Percentiles rank a stretch among this genome's conserved stretches.
These are phyloP conservation scores for Nomada ruficornis DNA, from an alignment of 2,888 invertebrate species.

Conservation along the genomic window DNA sequence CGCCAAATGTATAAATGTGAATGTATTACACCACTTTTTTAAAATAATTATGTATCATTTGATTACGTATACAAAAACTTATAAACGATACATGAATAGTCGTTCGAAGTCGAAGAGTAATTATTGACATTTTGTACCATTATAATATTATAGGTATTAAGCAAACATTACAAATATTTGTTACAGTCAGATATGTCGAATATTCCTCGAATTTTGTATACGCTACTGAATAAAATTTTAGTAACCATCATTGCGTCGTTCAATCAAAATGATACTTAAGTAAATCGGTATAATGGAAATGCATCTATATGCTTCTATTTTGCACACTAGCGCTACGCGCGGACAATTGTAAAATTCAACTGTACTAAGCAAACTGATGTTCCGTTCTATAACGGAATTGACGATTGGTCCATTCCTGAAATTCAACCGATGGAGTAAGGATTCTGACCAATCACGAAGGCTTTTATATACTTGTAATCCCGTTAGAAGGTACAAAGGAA, in stretches of 20 bases:
- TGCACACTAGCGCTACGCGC: conserved; percentile 42
- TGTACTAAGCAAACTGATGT: conserved; percentile 36
- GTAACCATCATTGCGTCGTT: not conserved
- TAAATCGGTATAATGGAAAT: conserved; percentile 38
- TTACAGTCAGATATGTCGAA: not conserved
- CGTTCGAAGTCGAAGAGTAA: not conserved
- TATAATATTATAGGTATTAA: not conserved
- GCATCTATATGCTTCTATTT: conserved; percentile 27
- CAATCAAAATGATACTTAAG: conserved; percentile 19
- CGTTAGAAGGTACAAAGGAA: conserved; percentile 69
- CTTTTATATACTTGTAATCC: conserved; percentile 57
- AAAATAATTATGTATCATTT: not conserved
- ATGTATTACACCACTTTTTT: not conserved
- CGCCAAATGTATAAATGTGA: conserved; percentile 7
- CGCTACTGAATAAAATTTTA: not conserved
- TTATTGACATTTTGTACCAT: conserved; percentile 3
- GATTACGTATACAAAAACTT: not conserved
- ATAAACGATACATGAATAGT: not conserved
- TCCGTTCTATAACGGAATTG: conserved; percentile 14
- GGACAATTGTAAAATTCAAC: conserved; percentile 24
- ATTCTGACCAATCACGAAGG: conserved; percentile 59
- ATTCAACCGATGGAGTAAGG: conserved; percentile 47
- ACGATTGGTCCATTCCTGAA: conserved; percentile 43
- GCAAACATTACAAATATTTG: not conserved
- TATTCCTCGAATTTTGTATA: not conserved